Conservation (phyloP, 37 sponge, comb jelly and placozoan species). For the Corticium candelabrum region DNA sequence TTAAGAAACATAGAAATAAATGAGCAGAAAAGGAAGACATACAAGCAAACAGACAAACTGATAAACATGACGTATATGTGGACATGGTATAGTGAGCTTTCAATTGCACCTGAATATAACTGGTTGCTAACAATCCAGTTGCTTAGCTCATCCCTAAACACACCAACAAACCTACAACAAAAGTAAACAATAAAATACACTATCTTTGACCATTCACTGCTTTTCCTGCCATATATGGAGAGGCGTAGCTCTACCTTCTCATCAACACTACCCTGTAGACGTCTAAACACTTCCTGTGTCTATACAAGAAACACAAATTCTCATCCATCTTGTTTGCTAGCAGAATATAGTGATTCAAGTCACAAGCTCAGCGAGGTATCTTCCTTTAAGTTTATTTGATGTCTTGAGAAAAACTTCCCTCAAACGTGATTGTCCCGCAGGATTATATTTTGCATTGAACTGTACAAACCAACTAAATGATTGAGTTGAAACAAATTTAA, state of each 20-base stretch:
- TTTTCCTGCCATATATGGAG: background rate
- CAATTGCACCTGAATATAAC: background rate
- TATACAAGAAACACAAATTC: too few species aligned
- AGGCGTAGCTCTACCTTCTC: background rate
- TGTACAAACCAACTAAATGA: too few species aligned
- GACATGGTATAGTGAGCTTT: too few species aligned
- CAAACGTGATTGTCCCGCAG: conserved; percentile 34
- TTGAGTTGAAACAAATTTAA: too few species aligned
- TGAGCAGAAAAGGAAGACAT: too few species aligned
- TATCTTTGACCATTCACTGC: background rate
- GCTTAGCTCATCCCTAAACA: background rate
- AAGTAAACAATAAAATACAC: too few species aligned
- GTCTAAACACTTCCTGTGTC: background rate
- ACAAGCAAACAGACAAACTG: too few species aligned
- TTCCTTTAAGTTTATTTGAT: conserved; percentile 63
- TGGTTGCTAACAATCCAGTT: background rate
- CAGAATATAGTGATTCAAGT: background rate
- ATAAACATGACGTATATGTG: too few species aligned
- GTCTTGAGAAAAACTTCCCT: conserved; percentile 88
- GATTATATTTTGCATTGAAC: conserved; percentile 1
- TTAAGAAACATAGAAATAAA: too few species aligned
- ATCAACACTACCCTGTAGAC: background rate
- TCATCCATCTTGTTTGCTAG: too few species aligned
- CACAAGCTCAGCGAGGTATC: conserved; percentile 68
- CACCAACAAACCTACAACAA: too few species aligned